Base-by-base conservation (phyloP, 2,113 vertebrate genomes). In the Pelecanus crispus region DNA sequence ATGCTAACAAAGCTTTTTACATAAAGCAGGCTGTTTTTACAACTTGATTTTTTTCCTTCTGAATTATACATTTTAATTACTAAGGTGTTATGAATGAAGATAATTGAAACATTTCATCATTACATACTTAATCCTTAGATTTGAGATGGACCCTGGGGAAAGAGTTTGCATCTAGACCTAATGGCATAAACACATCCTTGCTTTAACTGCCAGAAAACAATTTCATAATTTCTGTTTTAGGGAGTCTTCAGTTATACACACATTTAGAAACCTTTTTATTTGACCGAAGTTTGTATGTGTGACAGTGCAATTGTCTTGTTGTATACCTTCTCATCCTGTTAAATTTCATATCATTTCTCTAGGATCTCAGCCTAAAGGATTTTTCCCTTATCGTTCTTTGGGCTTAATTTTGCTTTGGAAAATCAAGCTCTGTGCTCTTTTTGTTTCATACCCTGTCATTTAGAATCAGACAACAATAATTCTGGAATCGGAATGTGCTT, bases 361-460 rank as follows among this genome's bases (percentile, higher is more conserved):
- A 72, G 79, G 56, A 94, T 96, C 73, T 92, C 74, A 42, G 66
- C 90, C 38, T 67, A 66, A 94, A 86, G 42, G 56, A 79, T 80
- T 96, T 72, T 74, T 82, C 86, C 90, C 67, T 96, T 97, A 94
- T 95, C n/a, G 0, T 71, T 52, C 81, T 79, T 73, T 40, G 47
- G 90, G 75, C 77, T 97, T 97, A 97, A 93, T 97, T 97, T 96
- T 96, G 45, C 84, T 91, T 67, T 78, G 74, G 83, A 72, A 94
- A 95, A 95, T 88, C 90, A 93, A 75, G 47, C 63, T 88, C 94
- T 91, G 63, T 86, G 58, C 72, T 95, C 62, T 93, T 94, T 97
- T 97, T 97, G 97, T 97, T 97, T 96, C 78, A 77, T 92, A 94
- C 78, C 38, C 88, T 95, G 94, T 92, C 92, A 84, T 94, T 96